These are phyloP conservation scores for Euschistus heros DNA, from an alignment of 1,140 invertebrate genomes.

Conservation along the genomic window DNA sequence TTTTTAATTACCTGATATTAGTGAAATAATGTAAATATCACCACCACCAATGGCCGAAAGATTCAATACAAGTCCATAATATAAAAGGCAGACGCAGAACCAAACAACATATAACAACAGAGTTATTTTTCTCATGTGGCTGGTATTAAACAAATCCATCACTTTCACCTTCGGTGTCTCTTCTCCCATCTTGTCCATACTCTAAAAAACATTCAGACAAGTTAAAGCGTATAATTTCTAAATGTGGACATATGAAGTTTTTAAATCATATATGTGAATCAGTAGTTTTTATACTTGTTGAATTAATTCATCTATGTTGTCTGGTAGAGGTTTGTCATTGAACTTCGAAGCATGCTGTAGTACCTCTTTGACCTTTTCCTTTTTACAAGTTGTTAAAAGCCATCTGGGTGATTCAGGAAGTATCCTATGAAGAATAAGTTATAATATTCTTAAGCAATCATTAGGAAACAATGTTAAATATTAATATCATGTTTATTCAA, in stretches of 20 bases:
- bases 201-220: slow-evolving; percentile 5
- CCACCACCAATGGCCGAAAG: slow-evolving; percentile 57
- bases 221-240: background rate
- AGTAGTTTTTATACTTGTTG: background rate
- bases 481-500: background rate
- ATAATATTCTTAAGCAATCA: too few species aligned
- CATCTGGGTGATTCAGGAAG: slow-evolving; percentile 77
- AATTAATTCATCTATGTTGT: slow-evolving; percentile 18
- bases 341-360: slow-evolving; percentile 53
- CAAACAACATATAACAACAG: slow-evolving; percentile 54
- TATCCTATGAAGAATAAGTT: slow-evolving; percentile 37
- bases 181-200: slow-evolving; percentile 17
- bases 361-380: slow-evolving; percentile 54
- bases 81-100: slow-evolving; percentile 60
- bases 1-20: slow-evolving; percentile 40
- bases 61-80: slow-evolving; percentile 59
- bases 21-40: slow-evolving; percentile 50
- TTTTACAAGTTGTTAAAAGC: slow-evolving; percentile 61
- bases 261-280: background rate
- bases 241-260: background rate
- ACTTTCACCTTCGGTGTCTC: slow-evolving; percentile 38
- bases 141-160: slow-evolving; percentile 47
- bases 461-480: background rate
- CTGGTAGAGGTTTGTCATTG: slow-evolving; percentile 46
- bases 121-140: slow-evolving; percentile 49